Evolutionary conservation across 1,140 invertebrate species (phyloP).

Genomic region (Drosophila bipectinata): DNA sequence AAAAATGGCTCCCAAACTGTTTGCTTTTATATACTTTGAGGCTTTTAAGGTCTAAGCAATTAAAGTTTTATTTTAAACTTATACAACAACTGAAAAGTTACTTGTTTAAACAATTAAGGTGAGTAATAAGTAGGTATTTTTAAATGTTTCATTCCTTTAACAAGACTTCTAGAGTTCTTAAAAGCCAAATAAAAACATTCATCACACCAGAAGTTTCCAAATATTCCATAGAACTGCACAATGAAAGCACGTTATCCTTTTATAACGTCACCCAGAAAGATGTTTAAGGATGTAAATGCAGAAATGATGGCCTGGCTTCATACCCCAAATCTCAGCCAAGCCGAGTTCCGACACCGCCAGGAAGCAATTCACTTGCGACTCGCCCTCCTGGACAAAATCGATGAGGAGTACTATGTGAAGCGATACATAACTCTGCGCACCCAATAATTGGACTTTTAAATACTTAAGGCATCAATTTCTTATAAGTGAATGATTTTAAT

Average conservation of each 20-base stretch:
- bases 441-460: constrained; percentile 7
- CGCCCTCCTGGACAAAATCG: constrained; percentile 33
- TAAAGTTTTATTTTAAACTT: too few relatives aligned
- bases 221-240: background rate
- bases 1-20: background rate
- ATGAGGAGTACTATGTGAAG: constrained; percentile 28
- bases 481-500: constrained; percentile 61
- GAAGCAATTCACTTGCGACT: background rate
- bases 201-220: background rate
- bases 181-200: background rate
- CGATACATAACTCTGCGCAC: constrained; percentile 41
- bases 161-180: background rate
- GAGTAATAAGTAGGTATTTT: background rate
- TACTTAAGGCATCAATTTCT: constrained; percentile 6
- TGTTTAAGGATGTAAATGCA: background rate
- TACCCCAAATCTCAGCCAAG: constrained; percentile 8
- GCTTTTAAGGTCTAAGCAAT: too few relatives aligned
- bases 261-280: background rate
- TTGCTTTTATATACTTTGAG: too few relatives aligned
- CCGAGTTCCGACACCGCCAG: constrained; percentile 10
- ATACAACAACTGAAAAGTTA: too few relatives aligned
- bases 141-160: background rate
- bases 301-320: constrained; percentile 14
- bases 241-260: background rate
- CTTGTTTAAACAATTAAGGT: background rate